Percentiles rank a stretch among this genome's conserved stretches.
Conservation (phyloP, 2,888 invertebrate species). For the Sphaerophoria rueppellii region DNA sequence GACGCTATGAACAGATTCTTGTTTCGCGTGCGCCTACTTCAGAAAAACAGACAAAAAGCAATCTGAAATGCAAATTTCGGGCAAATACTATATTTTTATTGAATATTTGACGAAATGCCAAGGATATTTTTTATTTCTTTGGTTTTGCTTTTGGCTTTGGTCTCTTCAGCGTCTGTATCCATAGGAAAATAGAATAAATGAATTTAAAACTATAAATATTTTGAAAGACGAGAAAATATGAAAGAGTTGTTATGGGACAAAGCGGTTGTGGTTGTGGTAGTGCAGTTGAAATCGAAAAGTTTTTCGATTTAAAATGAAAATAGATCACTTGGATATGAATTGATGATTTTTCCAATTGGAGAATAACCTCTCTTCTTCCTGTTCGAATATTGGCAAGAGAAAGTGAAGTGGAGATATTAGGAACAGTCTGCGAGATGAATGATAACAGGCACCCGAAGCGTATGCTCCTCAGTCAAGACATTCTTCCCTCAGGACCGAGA, state of each 20-base stretch:
- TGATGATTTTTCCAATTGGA: slow-evolving; percentile 16
- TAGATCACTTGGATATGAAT: slow-evolving; percentile 35
- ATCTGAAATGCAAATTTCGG: slow-evolving; percentile 65
- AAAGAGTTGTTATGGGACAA: background rate
- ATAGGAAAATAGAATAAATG: slow-evolving; percentile 41
- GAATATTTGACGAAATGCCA: slow-evolving; percentile 67
- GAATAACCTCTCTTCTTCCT: no score
- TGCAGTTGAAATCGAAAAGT: slow-evolving; percentile 13
- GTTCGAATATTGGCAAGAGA: background rate
- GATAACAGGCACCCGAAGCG: no score
- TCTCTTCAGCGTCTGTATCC: slow-evolving; percentile 16
- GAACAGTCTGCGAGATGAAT: no score
- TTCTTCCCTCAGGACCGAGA: no score
- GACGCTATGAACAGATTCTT: slow-evolving; percentile 14
- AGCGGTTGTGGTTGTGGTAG: background rate
- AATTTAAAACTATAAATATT: slow-evolving; percentile 30
- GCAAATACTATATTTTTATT: slow-evolving; percentile 66
- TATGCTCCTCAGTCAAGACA: no score
- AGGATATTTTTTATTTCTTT: slow-evolving; percentile 34
- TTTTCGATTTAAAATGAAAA: slow-evolving; percentile 58
- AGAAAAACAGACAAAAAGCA: slow-evolving; percentile 32
- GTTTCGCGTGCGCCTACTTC: slow-evolving; percentile 56
- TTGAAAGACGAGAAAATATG: background rate
- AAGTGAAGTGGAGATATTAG: background rate
- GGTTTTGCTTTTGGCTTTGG: background rate